Evolutionary conservation across 2,888 invertebrate genomes (phyloP).

Genomic region (Acleris cristana): DNA sequence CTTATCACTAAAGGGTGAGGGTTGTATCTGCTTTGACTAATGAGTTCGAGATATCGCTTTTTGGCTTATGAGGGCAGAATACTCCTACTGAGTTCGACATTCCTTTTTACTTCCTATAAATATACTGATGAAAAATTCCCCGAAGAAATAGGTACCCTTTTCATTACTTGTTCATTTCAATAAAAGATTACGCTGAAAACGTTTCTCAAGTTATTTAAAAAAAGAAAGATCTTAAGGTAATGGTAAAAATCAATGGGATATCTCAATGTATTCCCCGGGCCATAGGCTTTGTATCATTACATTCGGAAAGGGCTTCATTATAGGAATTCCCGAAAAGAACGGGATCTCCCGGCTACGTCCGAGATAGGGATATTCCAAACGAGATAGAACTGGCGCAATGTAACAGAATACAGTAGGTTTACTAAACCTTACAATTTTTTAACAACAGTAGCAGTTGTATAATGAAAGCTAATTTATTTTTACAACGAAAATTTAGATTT

Average conservation of each 20-base stretch:
- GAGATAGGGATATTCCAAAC: constrained; percentile 29
- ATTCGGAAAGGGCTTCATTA: constrained; percentile 33
- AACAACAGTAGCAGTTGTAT: not conserved
- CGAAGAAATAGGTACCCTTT: too few relatives aligned
- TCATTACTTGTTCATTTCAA: too few relatives aligned
- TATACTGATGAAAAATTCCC: too few relatives aligned
- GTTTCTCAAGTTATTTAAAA: not conserved
- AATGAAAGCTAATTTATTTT: too few relatives aligned
- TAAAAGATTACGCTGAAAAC: not conserved
- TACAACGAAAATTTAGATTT: too few relatives aligned
- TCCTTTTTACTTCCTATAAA: too few relatives aligned
- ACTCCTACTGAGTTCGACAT: too few relatives aligned
- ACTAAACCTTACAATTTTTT: not conserved
- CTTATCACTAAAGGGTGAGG: too few relatives aligned
- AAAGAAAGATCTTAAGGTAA: constrained; percentile 10
- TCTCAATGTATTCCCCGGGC: constrained; percentile 14
- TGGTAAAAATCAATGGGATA: constrained; percentile 25
- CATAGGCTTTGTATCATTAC: constrained; percentile 31
- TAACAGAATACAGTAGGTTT: constrained; percentile 12
- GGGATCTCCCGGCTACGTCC: constrained; percentile 29
- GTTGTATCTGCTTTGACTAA: too few relatives aligned
- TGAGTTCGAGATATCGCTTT: too few relatives aligned
- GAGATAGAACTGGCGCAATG: constrained; percentile 3
- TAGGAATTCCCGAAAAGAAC: constrained; percentile 27
- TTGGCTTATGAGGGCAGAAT: too few relatives aligned